Evolutionary conservation across 1,140 invertebrate genomes (phyloP).

Genomic region (Nomia melanderi): DNA sequence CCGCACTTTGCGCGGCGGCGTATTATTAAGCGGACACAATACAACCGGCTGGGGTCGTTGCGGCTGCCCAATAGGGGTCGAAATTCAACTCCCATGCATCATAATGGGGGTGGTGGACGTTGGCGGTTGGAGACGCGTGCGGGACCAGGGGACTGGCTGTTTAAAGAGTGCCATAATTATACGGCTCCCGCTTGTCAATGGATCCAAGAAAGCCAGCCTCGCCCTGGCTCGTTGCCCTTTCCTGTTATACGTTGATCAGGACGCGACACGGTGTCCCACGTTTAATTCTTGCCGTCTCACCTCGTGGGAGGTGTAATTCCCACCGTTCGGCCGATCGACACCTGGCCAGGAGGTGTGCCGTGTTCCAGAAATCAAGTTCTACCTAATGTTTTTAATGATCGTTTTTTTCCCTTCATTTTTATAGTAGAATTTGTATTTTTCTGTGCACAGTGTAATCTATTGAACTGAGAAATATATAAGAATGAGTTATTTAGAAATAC

Average conservation of each 20-base stretch:
- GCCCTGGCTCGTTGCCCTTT: slow-evolving; percentile 10
- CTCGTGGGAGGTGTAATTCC: slow-evolving; percentile 15
- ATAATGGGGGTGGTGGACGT: slow-evolving; percentile 53
- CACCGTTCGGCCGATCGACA: slow-evolving; percentile 8
- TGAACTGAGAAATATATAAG: too few species aligned
- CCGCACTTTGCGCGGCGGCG: slow-evolving; percentile 64
- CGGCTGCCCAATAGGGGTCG: slow-evolving; percentile 71
- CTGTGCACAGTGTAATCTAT: too few species aligned
- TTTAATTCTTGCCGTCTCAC: slow-evolving; percentile 1
- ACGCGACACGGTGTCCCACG: not conserved
- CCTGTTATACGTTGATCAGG: too few species aligned
- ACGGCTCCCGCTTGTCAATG: slow-evolving; percentile 55
- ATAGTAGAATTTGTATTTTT: too few species aligned
- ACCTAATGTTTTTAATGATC: not conserved
- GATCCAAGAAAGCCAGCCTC: slow-evolving; percentile 23
- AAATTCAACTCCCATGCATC: slow-evolving; percentile 76
- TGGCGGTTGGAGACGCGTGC: slow-evolving; percentile 43
- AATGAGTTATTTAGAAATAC: too few species aligned
- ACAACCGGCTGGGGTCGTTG: slow-evolving; percentile 63
- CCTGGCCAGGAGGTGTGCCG: not conserved
- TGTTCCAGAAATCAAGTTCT: not conserved
- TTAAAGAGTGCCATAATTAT: slow-evolving; percentile 74
- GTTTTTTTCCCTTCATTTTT: not conserved
- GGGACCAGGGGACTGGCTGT: slow-evolving; percentile 53
- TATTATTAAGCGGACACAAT: slow-evolving; percentile 76